These are phyloP conservation scores for Anoplopoma fimbria DNA, from an alignment of 2,113 vertebrate species.

Conservation along the genomic window DNA sequence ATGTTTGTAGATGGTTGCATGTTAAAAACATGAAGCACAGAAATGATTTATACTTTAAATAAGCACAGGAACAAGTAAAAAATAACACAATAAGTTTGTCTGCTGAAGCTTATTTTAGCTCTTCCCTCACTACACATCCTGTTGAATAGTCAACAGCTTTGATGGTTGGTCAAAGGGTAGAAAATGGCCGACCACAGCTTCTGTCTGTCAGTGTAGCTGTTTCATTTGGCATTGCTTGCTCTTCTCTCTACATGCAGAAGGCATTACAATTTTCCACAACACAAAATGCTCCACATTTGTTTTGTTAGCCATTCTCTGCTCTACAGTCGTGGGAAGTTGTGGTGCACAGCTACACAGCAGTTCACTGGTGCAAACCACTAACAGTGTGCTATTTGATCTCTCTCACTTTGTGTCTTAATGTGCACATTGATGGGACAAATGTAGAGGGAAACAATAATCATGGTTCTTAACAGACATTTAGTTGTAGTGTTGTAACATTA, in stretches of 20 bases:
- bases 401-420: neutral
- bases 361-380: neutral
- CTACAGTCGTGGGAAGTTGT: neutral
- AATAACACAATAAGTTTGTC: too few relatives aligned
- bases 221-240: slow-evolving; percentile 18
- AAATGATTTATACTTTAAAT: too few relatives aligned
- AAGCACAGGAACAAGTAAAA: too few relatives aligned
- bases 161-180: neutral
- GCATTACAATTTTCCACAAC: neutral
- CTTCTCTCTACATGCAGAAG: neutral
- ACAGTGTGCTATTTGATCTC: neutral
- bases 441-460: too few relatives aligned
- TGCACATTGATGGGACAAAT: neutral
- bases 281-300: neutral
- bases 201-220: neutral
- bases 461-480: too few relatives aligned
- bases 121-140: too few relatives aligned
- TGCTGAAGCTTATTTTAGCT: too few relatives aligned
- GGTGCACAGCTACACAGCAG: neutral
- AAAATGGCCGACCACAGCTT: neutral
- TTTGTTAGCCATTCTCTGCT: neutral
- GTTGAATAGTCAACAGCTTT: too few relatives aligned
- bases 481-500: too few relatives aligned
- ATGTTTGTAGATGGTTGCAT: too few relatives aligned
- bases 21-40: too few relatives aligned